Evolutionary conservation across 1,140 invertebrate species (phyloP), one percentile per base, ranked within the genome.

Genomic region (Charaxes varanes): DNA sequence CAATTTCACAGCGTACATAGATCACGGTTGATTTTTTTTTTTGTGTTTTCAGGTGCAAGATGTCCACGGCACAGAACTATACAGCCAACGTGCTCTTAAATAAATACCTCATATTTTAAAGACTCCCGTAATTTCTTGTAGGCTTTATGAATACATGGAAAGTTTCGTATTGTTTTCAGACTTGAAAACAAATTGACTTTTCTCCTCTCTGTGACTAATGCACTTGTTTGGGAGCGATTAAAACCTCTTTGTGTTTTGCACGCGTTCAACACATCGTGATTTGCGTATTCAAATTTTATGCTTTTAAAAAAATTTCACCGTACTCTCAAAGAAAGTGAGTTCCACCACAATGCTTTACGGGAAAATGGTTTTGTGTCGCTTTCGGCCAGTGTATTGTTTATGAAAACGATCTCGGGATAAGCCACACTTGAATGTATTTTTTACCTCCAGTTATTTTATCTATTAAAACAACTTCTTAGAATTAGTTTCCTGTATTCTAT

Each of bases 81-180:
- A 22, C 54, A 27, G 50, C 22, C 31, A 28, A 54, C 22, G 19
- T 21, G 46, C 47, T 33, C 32, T 44, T 58, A 53, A 69, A 65
- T 74, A 76, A 74, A 76, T 69, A 73, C 57, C 37, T 44, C 46
- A 47, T 24, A 41, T 59, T 65, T 53, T 41, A 34, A 57, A 53
- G 44, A 34, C 45, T 24, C 44, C 31, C 41, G 50, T 62, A 62
- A 72, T 69, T 51, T 52, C 50, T 67, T 57, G 19, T 45, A 33
- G 34, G 27, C 28, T 32, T 32, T 28, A 38, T 34, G 50, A 33
- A 50, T 41, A 28, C 11, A 48, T 64, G 62, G 69, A 76, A 76
- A 79, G 69, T 61, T 46, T n/a, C n/a, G 31, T 58, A 60, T 76
- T 76, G 69, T 77, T 77, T 77, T 66, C 62, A 57, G 53, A 22